Base-by-base conservation (phyloP, 2,888 invertebrate genomes). In the Baronia brevicornis region DNA sequence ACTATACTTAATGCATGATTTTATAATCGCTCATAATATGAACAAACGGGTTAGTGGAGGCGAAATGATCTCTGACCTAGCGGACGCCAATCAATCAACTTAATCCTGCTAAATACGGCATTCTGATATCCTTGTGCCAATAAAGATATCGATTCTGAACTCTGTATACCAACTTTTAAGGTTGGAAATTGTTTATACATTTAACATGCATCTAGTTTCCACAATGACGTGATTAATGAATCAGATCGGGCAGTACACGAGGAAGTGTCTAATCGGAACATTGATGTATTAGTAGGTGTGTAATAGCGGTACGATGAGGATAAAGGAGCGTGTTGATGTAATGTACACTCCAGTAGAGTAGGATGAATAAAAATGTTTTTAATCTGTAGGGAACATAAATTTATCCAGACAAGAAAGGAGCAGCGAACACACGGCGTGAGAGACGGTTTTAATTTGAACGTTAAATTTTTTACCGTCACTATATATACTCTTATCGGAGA, bases 71-170 rank as follows among this genome's bases (percentile, higher is more conserved):
- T 64, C 64, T 62, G 69, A 71, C 68, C 72, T 55, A 48, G 53
- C 53, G 60, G 56, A 48, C 60, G 63, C 65, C 74, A 61, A 78
- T 79, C 80, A 69, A 80, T 79, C 80, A 78, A 61, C 53, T 46
- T 61, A 67, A 75, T 70, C 71, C 69, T 40, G 43, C 66, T 70
- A 67, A 74, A 70, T 59, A 64, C 63, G 54, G 50, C 55, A 57
- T 60, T 60, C 57, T 56, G 53, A 59, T 55, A 55, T 49, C 42
- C 47, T 29, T 30, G 22, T 21, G 3, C 11, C 10, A 19, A 31
- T 28, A 22, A 7, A 5, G 6, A 37, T 38, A 19, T 29, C 44
- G 9, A 67, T 46, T 57, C 25, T 52, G 29, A 49, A 51, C 67
- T 44, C 36, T 60, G 41, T 18, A 0, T 0, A 0, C 0, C 18